A percentile compares a stretch with the other conserved stretches of the same genome.
phyloP scores from a whole-genome alignment of 2,797 vertebrate genomes.

The Enoplosus armatus region DNA sequence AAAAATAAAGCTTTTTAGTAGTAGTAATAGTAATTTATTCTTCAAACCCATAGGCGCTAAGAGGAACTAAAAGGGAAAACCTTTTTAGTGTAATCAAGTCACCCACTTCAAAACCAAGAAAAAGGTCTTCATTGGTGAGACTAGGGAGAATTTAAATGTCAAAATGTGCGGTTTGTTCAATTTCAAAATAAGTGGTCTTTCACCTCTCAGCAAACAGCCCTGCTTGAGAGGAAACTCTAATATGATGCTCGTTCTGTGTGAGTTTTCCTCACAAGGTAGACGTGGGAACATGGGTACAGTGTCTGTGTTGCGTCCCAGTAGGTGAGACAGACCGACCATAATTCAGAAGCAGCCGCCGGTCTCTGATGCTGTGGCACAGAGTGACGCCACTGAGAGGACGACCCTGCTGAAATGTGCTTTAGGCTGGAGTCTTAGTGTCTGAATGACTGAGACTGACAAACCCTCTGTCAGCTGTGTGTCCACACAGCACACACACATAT shows the following conservation, averaged over 20 bases:
- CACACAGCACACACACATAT: conserved; percentile 17
- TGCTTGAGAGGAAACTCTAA: conserved; percentile 37
- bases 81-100: conserved; percentile 63
- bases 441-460: conserved; percentile 67
- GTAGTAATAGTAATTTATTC: conserved; percentile 56
- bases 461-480: conserved; percentile 58
- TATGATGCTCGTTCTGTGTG: neutral
- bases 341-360: conserved; percentile 10
- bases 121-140: conserved; percentile 43
- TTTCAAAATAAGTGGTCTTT: conserved; percentile 61
- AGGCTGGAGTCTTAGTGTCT: conserved; percentile 60
- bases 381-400: conserved; percentile 41
- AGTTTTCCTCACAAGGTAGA: conserved; percentile 22
- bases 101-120: conserved; percentile 49
- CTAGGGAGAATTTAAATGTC: conserved; percentile 63
- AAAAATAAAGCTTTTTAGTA: conserved; percentile 31
- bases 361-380: conserved; percentile 39
- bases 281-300: conserved; percentile 27
- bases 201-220: conserved; percentile 50
- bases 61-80: conserved; percentile 46
- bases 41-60: conserved; percentile 28
- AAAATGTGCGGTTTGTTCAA: conserved; percentile 52
- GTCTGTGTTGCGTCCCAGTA: conserved; percentile 4
- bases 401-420: conserved; percentile 44
- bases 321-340: conserved; percentile 7